phyloP scores from a whole-genome alignment of 53 echinoderm and acorn worm genomes.

The Apostichopus leukothele region DNA sequence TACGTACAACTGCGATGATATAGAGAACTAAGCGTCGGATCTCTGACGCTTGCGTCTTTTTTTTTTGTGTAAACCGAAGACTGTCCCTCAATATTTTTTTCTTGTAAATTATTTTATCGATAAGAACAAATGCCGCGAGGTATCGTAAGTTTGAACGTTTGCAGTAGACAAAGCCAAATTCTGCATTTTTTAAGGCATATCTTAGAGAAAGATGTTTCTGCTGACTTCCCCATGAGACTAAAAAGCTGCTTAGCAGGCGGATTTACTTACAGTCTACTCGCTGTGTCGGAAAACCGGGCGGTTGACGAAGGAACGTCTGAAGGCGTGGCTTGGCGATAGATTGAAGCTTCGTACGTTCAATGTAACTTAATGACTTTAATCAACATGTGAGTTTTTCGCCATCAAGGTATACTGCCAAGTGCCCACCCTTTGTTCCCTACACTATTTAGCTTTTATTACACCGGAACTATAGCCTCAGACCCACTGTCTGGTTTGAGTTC shows the following conservation, averaged over 20 bases:
- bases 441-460: constrained; percentile 46
- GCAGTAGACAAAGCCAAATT: constrained; percentile 52
- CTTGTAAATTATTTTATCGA: constrained; percentile 44
- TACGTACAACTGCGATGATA: constrained; percentile 57
- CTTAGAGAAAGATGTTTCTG: background rate
- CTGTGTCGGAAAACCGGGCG: constrained; percentile 32
- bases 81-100: constrained; percentile 11
- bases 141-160: constrained; percentile 56
- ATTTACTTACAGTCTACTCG: constrained; percentile 25
- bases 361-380: constrained; percentile 37
- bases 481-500: constrained; percentile 1
- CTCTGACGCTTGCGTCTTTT: constrained; percentile 49
- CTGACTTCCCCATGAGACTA: constrained; percentile 42
- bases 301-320: constrained; percentile 16
- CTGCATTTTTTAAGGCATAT: constrained; percentile 25
- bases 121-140: constrained; percentile 71
- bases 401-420: constrained; percentile 26
- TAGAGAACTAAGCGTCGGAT: constrained; percentile 47
- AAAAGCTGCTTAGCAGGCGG: background rate
- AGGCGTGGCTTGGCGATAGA: constrained; percentile 34
- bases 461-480: constrained; percentile 28
- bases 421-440: constrained; percentile 46
- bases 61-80: constrained; percentile 1
- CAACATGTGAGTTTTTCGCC: constrained; percentile 39
- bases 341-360: constrained; percentile 22